These are phyloP conservation scores for Tachysurus fulvidraco DNA, from an alignment of 2,113 vertebrate genomes.

Conservation along the genomic window DNA sequence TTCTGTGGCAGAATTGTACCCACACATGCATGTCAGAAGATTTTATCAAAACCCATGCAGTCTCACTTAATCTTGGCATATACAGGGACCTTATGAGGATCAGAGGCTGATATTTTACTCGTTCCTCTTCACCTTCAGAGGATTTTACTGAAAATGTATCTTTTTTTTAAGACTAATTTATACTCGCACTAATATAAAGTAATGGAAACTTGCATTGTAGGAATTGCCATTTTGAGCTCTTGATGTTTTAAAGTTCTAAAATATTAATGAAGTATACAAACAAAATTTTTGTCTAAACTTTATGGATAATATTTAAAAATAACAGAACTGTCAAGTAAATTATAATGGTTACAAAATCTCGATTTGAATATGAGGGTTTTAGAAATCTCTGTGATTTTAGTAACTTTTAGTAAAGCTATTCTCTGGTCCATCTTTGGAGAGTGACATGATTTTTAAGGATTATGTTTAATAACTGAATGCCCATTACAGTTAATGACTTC, in stretches of 20 bases:
- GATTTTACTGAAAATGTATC: background rate
- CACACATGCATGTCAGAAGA: slow-evolving; percentile 46
- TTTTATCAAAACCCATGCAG: slow-evolving; percentile 21
- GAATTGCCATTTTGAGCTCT: background rate
- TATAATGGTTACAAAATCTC: background rate
- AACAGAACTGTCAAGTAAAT: background rate
- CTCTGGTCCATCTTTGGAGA: background rate
- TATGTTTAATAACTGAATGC: too few relatives aligned
- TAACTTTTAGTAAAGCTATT: background rate
- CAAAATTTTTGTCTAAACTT: background rate
- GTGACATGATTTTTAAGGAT: background rate
- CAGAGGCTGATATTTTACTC: slow-evolving; percentile 33
- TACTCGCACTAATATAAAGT: background rate
- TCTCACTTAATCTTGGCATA: slow-evolving; percentile 28
- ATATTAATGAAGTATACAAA: background rate
- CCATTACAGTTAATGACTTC: too few relatives aligned
- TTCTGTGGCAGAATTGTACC: background rate
- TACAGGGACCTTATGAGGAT: background rate
- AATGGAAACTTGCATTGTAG: background rate
- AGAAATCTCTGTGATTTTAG: background rate
- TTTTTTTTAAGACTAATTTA: background rate
- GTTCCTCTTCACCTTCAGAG: slow-evolving; percentile 59
- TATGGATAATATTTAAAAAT: background rate
- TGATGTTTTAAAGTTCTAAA: background rate
- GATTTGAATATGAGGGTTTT: background rate